Evolutionary conservation across 2,888 invertebrate species (phyloP), one percentile per base, ranked within the genome.

Genomic region (Hemaris fuciformis): DNA sequence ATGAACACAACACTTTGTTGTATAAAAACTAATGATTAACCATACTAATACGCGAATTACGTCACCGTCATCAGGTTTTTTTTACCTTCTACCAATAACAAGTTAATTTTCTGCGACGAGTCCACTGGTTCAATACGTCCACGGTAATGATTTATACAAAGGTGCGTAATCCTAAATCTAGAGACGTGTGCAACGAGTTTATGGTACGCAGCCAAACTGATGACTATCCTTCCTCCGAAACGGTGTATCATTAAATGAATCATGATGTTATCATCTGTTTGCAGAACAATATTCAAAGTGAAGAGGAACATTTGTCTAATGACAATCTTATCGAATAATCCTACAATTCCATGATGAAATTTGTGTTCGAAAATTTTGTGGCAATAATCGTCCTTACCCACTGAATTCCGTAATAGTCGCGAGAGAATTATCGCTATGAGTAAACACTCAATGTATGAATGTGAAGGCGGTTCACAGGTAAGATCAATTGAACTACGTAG

Each of bases 151-250:
- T 53, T 8, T 53, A 25, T 48, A 0, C 2, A 6, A 45, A 45
- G 22, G 27, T 53, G 27, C 53, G 53, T 18, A 31, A 31, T 53
- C 3, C n/a, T 13, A n/a, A 7, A 7, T 27, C 5, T 53, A 10
- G 18, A 27, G 53, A 8, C 53, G 53, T 27, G 53, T 18, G 53
- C 25, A 43, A 48, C 25, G 25, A 75, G 73, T 77, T 77, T 77
- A 75, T 72, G 64, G 57, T 63, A 71, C 60, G 58, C 45, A 62
- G 61, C 43, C 41, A 45, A 64, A 66, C 15, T 66, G 74, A 76
- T 80, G 76, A 80, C 71, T 81, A 74, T 73, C 67, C 67, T 74
- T 79, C 75, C 79, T 66, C 60, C 62, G 69, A 77, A 75, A 64
- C 63, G 66, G 67, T 75, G 67, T 68, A 66, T 76, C 71, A 66